Evolutionary conservation across 2,888 invertebrate species (phyloP).

Genomic region (Acanthosepion esculentum): DNA sequence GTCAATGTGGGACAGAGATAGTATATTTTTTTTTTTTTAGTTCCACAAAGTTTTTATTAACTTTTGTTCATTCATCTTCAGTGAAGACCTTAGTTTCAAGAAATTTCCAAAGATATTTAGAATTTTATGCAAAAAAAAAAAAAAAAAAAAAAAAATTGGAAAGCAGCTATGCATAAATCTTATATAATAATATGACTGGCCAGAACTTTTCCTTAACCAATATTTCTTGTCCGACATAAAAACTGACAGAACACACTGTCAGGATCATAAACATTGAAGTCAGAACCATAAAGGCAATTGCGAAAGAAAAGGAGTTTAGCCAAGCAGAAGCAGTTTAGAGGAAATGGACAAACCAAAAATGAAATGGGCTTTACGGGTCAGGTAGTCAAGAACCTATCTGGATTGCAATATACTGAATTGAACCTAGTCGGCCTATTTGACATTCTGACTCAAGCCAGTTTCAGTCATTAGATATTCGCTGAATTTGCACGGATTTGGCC

Average conservation of each 20-base stretch:
- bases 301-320: neutral
- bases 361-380: neutral
- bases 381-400: neutral
- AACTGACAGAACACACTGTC: neutral
- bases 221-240: neutral
- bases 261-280: neutral
- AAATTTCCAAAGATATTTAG: neutral
- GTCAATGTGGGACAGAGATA: too few species aligned
- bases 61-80: too few species aligned
- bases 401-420: neutral
- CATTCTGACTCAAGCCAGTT: neutral
- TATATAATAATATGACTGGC: neutral
- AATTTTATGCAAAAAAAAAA: neutral
- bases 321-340: neutral
- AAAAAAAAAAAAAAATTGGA: too few species aligned
- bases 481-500: neutral
- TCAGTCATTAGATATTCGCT: constrained; percentile 33
- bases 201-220: constrained; percentile 1
- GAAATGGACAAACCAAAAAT: neutral
- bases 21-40: too few species aligned
- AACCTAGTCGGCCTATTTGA: neutral
- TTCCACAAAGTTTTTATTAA: too few species aligned
- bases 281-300: neutral
- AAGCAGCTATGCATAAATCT: neutral
- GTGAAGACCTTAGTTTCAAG: too few species aligned